Base-by-base conservation (phyloP, 2,888 invertebrate species). In the Drosophila kuntzei region DNA sequence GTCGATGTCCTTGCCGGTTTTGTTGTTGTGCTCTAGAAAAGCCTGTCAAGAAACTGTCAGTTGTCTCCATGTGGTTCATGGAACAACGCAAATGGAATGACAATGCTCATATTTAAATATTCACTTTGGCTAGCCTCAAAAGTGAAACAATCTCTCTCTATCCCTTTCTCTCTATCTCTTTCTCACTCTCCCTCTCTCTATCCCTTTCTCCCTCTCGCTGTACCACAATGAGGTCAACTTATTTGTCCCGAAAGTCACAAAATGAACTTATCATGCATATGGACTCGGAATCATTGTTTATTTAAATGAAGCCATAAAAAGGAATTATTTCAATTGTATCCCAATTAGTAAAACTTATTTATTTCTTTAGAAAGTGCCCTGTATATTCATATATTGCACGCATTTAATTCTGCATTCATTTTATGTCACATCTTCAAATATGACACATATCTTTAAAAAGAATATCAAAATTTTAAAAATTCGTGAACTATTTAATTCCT, bases 31-130 rank as follows among this genome's bases (percentile, higher is more conserved):
- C 27, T 29, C 39, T 22, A 14, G 34, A 55, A 54, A 44, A 14
- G 25, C 6, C 46, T 34, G 41, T 59, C 59, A 51, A 51, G 51
- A 25, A 59, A 25, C 51, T 43, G 59, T 60, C 59, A 50, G 39
- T 5, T 34, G 22, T 34, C 50, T 22, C 16, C 11, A 20, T 54
- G 55, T 46, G 54, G 29, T 43, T 57, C 53, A 62, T 65, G 46
- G 54, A 49, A 55, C 75, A 63, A 63, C 55, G 65, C 62, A 79
- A 78, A 71, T 82, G 71, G 67, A 79, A 79, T 79, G 65, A 39
- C 47, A 62, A 59, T 71, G 51, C 37, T 61, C 20, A 0, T 39
- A 55, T 59, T 44, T 43, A 44, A 73, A 59, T 59, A 73, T 57
- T 55, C 53, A 57, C 49, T 50, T 43, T 51, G 29, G n/a, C 39